Percentiles rank a stretch among this genome's conserved stretches.
Evolutionary conservation across 30 jellyfish, hydroid and myxozoan genomes (phyloP).

Genomic region (Turritopsis rubra): DNA sequence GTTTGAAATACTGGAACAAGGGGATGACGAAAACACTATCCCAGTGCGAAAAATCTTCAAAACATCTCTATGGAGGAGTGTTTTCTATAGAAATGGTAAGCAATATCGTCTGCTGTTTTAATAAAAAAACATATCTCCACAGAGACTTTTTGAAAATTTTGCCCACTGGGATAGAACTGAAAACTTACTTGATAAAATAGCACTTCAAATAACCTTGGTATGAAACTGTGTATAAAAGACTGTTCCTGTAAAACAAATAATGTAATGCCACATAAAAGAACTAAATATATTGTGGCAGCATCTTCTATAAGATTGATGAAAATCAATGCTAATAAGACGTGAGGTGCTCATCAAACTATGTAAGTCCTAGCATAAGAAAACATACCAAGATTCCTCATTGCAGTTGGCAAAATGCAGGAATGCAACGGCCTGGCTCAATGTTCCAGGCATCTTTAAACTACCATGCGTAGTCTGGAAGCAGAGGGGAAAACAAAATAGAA

Average conservation of each 20-base stretch:
- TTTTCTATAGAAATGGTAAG: background rate
- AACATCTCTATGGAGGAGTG: background rate
- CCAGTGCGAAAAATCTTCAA: background rate
- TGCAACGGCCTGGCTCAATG: constrained; percentile 12
- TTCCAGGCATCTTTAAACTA: constrained; percentile 18
- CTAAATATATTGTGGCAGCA: no score
- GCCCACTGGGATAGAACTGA: no score
- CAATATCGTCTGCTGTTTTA: background rate
- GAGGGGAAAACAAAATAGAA: background rate
- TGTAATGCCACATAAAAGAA: background rate
- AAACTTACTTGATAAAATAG: constrained; percentile 31
- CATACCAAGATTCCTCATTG: background rate
- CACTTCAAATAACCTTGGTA: constrained; percentile 46
- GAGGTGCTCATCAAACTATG: no score
- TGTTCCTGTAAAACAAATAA: constrained; percentile 28
- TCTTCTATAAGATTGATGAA: no score
- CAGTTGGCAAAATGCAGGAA: background rate
- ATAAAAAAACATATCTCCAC: background rate
- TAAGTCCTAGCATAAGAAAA: background rate
- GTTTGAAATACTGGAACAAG: no score
- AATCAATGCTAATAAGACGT: no score
- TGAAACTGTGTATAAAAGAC: constrained; percentile 30
- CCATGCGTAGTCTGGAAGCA: background rate
- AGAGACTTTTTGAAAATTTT: no score
- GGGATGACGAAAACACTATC: background rate